Evolutionary conservation across 2,888 invertebrate genomes (phyloP), one percentile per base, ranked within the genome.

Genomic region (Cheilosia variabilis): DNA sequence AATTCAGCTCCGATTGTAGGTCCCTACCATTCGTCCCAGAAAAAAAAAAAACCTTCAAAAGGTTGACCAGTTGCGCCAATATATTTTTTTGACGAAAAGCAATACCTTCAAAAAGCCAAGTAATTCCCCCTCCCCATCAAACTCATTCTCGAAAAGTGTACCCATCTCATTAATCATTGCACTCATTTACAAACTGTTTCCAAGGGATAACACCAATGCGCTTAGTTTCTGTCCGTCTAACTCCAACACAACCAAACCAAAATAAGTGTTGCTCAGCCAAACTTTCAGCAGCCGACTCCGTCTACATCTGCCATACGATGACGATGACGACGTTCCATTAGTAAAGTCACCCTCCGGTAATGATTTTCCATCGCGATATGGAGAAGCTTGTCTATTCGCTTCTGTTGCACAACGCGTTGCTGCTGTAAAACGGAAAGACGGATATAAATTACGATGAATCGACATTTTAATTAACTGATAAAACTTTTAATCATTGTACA

Each of bases 371-470:
- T 68, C 66, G 34, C 52, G 58, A 68, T 66, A 76, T 58, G 68
- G 68, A 52, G 43, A 22, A 62, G 34, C 43, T 17, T 31, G 37
- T 60, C 19, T 17, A 43, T 19, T 63, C 27, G 7, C 53, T 41
- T 50, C 53, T 31, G 34, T n/a, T 31, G 45, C 34, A 22, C 17
- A n/a, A 15, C 52, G 22, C 45, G 71, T 37, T n/a, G n/a, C 31
- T 41, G 41, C 19, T 47, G 3, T 2, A 13, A 19, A 17, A 22
- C 58, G 65, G 57, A 66, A 65, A 72, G 58, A 65, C 72, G 73
- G 80, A 80, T 80, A 80, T 80, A 80, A 80, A 80, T 80, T 80
- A 80, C 66, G 66, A 80, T 80, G 80, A 80, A 80, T 80, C 80
- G 80, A 80, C 73, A 73, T 80, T 80, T 73, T 80, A 80, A 80